A percentile compares a stretch with the other conserved stretches of the same genome.
These are phyloP conservation scores for Taphrorychus bicolor DNA, from an alignment of 2,888 invertebrate species.

Conservation along the genomic window DNA sequence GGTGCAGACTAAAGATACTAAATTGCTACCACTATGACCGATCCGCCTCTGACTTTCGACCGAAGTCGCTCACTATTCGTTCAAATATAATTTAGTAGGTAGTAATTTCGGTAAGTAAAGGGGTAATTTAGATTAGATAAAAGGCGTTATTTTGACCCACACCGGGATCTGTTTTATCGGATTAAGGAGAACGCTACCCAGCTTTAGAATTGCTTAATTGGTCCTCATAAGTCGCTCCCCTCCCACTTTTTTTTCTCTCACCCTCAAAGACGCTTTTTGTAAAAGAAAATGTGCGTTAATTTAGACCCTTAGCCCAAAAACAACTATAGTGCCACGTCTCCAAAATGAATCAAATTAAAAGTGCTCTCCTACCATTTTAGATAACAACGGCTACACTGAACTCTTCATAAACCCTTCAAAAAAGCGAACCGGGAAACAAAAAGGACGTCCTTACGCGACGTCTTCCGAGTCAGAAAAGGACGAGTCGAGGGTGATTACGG, in stretches of 20 bases:
- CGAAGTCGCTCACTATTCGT: constrained; percentile 19
- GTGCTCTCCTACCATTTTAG: constrained; percentile 7
- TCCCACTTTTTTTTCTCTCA: background rate
- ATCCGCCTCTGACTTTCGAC: constrained; percentile 6
- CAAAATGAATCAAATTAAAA: constrained; percentile 22
- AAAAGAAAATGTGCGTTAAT: too few species aligned
- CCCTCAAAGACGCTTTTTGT: too few species aligned
- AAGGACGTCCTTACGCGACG: constrained; percentile 19
- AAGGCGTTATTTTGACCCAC: constrained; percentile 24
- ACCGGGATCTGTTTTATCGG: constrained; percentile 27
- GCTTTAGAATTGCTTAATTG: constrained; percentile 28
- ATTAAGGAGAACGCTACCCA: constrained; percentile 24
- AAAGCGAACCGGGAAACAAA: constrained; percentile 15
- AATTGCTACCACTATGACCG: background rate
- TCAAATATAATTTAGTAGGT: constrained; percentile 29
- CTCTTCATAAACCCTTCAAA: constrained; percentile 36
- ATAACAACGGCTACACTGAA: constrained; percentile 24
- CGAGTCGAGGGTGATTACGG: constrained; percentile 63
- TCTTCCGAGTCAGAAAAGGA: constrained; percentile 35
- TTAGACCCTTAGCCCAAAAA: too few species aligned
- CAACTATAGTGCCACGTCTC: background rate
- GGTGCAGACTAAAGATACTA: too few species aligned
- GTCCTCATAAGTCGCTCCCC: background rate
- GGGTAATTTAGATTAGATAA: constrained; percentile 38
- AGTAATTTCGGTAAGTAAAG: constrained; percentile 35